phyloP scores from a whole-genome alignment of 1,140 invertebrate species.

The Papilio aristodemus region DNA sequence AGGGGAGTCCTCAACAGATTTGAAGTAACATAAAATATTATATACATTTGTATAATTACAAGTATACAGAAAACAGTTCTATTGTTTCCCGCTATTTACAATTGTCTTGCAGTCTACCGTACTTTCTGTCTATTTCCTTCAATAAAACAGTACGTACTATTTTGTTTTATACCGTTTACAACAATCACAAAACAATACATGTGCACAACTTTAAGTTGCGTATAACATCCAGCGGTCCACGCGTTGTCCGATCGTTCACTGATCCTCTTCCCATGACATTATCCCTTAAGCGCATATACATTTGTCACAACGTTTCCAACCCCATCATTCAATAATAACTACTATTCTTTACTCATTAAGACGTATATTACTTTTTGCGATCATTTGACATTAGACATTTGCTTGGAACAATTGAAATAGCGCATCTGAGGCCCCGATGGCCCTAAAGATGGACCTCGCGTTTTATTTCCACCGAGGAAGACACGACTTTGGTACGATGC shows the following conservation, averaged over 20 bases:
- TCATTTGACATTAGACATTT: conserved; percentile 43
- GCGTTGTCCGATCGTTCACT: conserved; percentile 76
- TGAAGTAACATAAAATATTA: no score
- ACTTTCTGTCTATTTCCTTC: no score
- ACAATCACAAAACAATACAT: conserved; percentile 1
- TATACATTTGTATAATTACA: no score
- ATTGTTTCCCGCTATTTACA: no score
- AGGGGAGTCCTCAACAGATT: no score
- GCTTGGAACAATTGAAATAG: conserved; percentile 53
- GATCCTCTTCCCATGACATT: conserved; percentile 79
- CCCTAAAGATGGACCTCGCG: conserved; percentile 76
- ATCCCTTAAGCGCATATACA: conserved; percentile 56
- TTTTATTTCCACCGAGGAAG: conserved; percentile 79
- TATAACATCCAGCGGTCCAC: conserved; percentile 69
- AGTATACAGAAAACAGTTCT: no score
- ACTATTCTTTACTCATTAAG: background rate
- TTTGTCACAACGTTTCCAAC: conserved; percentile 41
- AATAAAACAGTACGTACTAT: background rate
- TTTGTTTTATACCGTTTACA: background rate
- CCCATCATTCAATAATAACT: conserved; percentile 17
- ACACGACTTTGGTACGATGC: conserved; percentile 75
- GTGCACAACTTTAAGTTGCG: conserved; percentile 53
- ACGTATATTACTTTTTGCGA: background rate
- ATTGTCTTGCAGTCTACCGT: no score
- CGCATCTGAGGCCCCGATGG: conserved; percentile 76